Base-by-base conservation (phyloP, 2,113 vertebrate species). In the Nannobrachium achirus region DNA sequence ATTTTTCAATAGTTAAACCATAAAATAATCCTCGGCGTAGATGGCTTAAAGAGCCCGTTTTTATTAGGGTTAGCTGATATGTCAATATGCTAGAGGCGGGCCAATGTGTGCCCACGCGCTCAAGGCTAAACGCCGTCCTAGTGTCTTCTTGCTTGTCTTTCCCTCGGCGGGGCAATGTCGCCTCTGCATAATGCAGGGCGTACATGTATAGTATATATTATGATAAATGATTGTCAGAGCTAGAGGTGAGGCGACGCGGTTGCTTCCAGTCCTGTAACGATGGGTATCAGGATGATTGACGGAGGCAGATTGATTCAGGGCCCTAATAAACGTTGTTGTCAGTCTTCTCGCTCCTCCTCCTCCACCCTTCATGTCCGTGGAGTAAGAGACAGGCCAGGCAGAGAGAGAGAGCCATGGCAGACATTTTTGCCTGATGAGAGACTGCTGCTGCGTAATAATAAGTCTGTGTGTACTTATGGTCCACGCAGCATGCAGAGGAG, bases 301-400 rank as follows among this genome's bases (percentile, higher is more conserved):
- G 57, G 61, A 68, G 46, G 46, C 45, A 79, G 70, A 89, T 78
- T 83, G 78, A 89, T 85, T 70, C 8, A 11, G 59, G 68, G 10
- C 75, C n/a, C 69, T 61, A 69, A 77, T 81, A 77, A 75, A 76
- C 76, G 65, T 25, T 62, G 75, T 63, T 75, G 67, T 76, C 69
- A 66, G 69, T 72, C 75, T 66, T 56, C 51, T 71, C 81, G 80
- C 33, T 33, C 48, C 50, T 66, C 69, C 46, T 14, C 10, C 49
- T 33, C 56, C 52, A 9, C 13, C 4, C 25, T n/a, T 39, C 55
- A 25, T 62, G 60, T 53, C 39, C 53, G 8, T n/a, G 1, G 1
- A 71, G 71, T 75, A 77, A 76, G 60, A 77, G 62, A 74, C 49
- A 56, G 78, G 72, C 33, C 71, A 62, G 52, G n/a, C n/a, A n/a